Base-by-base conservation (phyloP, 2,888 invertebrate species). In the Caenorhabditis afra region DNA sequence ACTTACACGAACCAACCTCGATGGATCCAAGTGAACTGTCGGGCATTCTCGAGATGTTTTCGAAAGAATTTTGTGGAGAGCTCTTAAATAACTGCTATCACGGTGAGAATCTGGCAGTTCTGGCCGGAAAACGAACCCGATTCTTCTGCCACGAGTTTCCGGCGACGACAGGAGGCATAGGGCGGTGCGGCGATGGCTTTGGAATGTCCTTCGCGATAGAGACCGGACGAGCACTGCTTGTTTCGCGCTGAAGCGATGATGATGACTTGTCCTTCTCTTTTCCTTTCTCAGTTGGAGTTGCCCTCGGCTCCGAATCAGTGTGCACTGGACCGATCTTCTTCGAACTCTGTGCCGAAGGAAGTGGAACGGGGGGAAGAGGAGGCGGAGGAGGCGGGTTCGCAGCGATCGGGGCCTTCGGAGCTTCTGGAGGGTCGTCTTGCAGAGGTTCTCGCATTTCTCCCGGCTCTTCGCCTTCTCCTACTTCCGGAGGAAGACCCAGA, bases 1-100 rank as follows among this genome's bases (percentile, higher is more conserved):
- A 66, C 74, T 55, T 47, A 75, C 74, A 66, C 8, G 74, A 59
- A 3, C 59, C 65, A 4, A 22, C 18, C 49, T 75, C 74, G 12
- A 75, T 35, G 5, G 74, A 75, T 53, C 66, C 74, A n/a, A 44
- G 59, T 0, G 74, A 53, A n/a, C 52, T 65, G 3, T 58, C 41
- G 1, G 74, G 59, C 74, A 66, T 66, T 35, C 57, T 45, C 0
- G 53, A n/a, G 16, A 62, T 50, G 49, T 29, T 29, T 7, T 71
- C 71, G 37, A 37, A 64, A 3, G 71, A 64, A 4, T 47, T 49
- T 10, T 41, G 62, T 18, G 71, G 71, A 0, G 71, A 57, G 4
- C 62, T 62, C 71, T 71, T 55, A 22, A 68, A 68, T 3, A 37
- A 55, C 39, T 55, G 37, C 10, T 12, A 14, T n/a, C 3, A 20